These are phyloP conservation scores for Oreotragus oreotragus DNA, from an alignment of 2,113 vertebrate genomes.

Conservation along the genomic window DNA sequence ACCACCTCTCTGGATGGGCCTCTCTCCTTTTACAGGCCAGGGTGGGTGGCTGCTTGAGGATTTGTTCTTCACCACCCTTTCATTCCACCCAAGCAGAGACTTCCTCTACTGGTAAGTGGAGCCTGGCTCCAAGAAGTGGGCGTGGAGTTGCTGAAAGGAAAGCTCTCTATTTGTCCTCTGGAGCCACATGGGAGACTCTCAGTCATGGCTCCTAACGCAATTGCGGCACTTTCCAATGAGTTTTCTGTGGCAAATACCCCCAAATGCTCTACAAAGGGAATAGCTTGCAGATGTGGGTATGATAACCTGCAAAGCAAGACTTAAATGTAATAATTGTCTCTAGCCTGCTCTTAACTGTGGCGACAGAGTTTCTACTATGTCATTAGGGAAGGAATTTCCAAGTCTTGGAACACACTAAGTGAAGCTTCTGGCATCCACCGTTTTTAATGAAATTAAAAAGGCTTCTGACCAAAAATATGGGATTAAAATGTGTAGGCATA, in stretches of 20 bases:
- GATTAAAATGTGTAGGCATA: slow-evolving; percentile 27
- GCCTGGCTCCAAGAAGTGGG: neutral
- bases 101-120: slow-evolving; percentile 46
- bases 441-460: slow-evolving; percentile 60
- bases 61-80: neutral
- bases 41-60: neutral
- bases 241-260: slow-evolving; percentile 59
- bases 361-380: slow-evolving; percentile 71
- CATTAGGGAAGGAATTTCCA: slow-evolving; percentile 71
- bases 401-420: slow-evolving; percentile 47
- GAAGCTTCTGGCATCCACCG: slow-evolving; percentile 45
- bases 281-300: slow-evolving; percentile 72
- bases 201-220: neutral
- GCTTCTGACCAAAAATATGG: slow-evolving; percentile 43
- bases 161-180: neutral
- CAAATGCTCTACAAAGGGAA: slow-evolving; percentile 57
- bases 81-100: neutral
- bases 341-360: slow-evolving; percentile 72
- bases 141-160: neutral
- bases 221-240: slow-evolving; percentile 39
- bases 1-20: neutral
- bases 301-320: slow-evolving; percentile 65
- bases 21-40: neutral
- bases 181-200: neutral
- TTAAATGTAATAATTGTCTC: slow-evolving; percentile 75